Evolutionary conservation across 2,888 invertebrate genomes (phyloP), one percentile per base, ranked within the genome.

Genomic region (Mimas tiliae): DNA sequence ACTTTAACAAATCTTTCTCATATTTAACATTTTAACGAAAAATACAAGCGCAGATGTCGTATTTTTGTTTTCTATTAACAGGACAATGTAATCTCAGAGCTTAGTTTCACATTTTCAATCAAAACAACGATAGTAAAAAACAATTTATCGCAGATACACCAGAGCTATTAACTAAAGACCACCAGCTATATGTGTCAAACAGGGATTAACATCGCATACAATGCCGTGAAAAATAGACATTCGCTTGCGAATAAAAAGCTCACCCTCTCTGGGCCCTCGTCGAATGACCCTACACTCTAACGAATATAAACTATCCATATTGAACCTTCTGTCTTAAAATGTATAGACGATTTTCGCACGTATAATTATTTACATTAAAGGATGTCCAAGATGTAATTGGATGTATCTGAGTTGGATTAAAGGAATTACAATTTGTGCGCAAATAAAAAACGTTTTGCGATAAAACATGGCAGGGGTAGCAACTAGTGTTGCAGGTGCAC

Each of bases 321-420:
- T 67, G 48, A 73, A 82, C 83, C 70, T 48, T 83, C 76, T 14
- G 0, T 0, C 0, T 0, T 0, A 0, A 0, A 0, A 27, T 67
- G 11, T 78, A 83, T 71, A 66, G 69, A 67, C 38, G 8, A 33
- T 63, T 64, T 72, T 80, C 67, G 8, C 19, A 65, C 16, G 63
- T 9, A 55, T 65, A 16, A 14, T n/a, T n/a, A n/a, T 55, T 64
- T 65, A 69, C 63, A 8, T 19, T 65, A 70, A 19, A 72, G 75
- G 82, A 83, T 87, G 83, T 89, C 90, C 89, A 77, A 83, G 79
- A 87, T 86, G 88, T 90, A 92, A 92, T 92, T 92, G 91, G 89
- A 92, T 91, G 89, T 89, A 88, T 91, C 87, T 86, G 89, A 91
- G 83, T 85, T 85, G 91, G 93, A 93, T 93, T 93, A 93, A 82